Evolutionary conservation across 2,113 vertebrate species (phyloP).

Genomic region (Elaphurus davidianus): DNA sequence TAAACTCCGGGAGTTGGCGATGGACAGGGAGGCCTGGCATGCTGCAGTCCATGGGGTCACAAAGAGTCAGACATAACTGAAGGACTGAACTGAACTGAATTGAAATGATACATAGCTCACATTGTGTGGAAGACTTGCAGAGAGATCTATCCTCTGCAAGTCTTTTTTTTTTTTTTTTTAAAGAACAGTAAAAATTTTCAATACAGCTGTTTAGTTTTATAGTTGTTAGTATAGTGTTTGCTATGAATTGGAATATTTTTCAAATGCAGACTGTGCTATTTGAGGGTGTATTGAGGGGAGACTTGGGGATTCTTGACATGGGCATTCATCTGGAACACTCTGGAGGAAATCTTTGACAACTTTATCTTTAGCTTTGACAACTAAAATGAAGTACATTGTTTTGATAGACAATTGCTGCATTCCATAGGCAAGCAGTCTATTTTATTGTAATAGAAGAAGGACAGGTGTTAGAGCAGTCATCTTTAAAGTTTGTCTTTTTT

Average conservation of each 20-base stretch:
- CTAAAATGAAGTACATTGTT: not conserved
- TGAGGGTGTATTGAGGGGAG: not conserved
- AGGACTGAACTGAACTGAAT: not conserved
- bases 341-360: not conserved
- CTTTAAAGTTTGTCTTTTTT: not conserved
- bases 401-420: not conserved
- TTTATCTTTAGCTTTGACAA: not conserved
- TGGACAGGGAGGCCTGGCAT: not conserved
- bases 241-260: not conserved
- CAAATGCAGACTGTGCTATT: not conserved
- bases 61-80: not conserved
- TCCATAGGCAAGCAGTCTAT: not conserved
- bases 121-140: not conserved
- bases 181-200: not conserved
- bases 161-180: not conserved
- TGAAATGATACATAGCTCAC: not conserved
- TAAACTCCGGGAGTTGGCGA: not conserved
- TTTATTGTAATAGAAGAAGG: not conserved
- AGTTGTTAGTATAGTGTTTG: not conserved
- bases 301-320: not conserved
- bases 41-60: accelerated
- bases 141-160: not conserved
- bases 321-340: not conserved
- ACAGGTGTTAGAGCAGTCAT: not conserved
- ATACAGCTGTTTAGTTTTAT: not conserved